phyloP scores from a whole-genome alignment of 2,888 invertebrate species.

The Agonopterix heracliana region DNA sequence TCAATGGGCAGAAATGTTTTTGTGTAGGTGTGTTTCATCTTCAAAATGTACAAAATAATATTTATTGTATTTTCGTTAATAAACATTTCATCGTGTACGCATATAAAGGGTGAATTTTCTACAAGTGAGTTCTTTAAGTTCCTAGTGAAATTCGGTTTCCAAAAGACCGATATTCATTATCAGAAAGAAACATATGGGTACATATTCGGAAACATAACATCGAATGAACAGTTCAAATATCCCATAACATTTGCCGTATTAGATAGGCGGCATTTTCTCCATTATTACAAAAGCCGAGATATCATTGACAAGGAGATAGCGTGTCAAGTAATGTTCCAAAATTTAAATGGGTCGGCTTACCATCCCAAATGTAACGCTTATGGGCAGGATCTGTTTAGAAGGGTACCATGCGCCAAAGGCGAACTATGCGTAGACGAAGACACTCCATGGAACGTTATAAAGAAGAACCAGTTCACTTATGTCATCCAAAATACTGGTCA shows the following conservation, averaged over 20 bases:
- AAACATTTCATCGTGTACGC: conserved; percentile 45
- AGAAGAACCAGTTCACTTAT: conserved; percentile 95
- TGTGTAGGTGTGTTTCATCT: conserved; percentile 13
- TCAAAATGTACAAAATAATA: conserved; percentile 52
- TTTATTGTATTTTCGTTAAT: conserved; percentile 39
- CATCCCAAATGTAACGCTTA: conserved; percentile 87
- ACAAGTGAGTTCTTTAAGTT: conserved; percentile 89
- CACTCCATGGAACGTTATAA: conserved; percentile 88
- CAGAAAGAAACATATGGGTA: conserved; percentile 93
- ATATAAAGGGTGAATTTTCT: conserved; percentile 62
- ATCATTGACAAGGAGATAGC: conserved; percentile 80
- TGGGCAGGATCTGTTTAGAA: conserved; percentile 86
- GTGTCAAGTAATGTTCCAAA: conserved; percentile 91
- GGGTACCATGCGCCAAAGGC: conserved; percentile 88
- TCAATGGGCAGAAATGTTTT: conserved; percentile 4
- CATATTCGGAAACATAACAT: conserved; percentile 96
- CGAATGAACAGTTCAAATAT: conserved; percentile 78
- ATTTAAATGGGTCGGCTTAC: conserved; percentile 88
- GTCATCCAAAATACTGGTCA: conserved; percentile 91
- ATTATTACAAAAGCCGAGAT: conserved; percentile 89
- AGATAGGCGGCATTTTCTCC: conserved; percentile 90
- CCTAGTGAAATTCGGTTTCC: conserved; percentile 96
- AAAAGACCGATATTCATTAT: conserved; percentile 93
- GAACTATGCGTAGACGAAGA: conserved; percentile 92
- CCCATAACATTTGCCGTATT: conserved; percentile 92